Base-by-base conservation (phyloP, 2,113 vertebrate genomes). In the Myrmecobius fasciatus region DNA sequence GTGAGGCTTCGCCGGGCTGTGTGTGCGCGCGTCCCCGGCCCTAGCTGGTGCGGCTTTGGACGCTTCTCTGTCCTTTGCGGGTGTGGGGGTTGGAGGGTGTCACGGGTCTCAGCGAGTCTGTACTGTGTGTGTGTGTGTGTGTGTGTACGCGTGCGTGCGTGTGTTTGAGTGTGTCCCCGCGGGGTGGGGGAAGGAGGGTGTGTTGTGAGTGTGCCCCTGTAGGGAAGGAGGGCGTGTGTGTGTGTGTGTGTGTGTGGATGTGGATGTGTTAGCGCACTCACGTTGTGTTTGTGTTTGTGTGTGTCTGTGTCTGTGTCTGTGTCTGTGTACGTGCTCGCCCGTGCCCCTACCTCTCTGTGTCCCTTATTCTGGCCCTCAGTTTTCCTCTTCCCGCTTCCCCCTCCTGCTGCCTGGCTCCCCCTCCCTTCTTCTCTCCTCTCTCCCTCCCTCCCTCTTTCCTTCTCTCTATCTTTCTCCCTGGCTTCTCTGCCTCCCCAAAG, bases 21-120 rank as follows among this genome's bases (percentile, higher is more conserved):
- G 95, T 92, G 97, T 88, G 92, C 91, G 94, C 89, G 91, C 83
- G 75, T 53, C 83, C 95, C 22, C n/a, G 46, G 91, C 91, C 92
- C 96, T 93, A 8, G 52, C 95, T 43, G 0, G 89, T 31, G 96
- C 67, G 48, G 93, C 24, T 5, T 91, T 26, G 93, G 90, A 95
- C 90, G 90, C 95, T 91, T 51, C 49, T 89, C 22, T 0, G n/a
- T 25, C 92, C 93, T 60, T n/a, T 4, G 7, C 9, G 36, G 54
- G 92, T 43, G 14, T 0, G 43, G 6, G 43, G 67, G 95, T 47
- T 90, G 89, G 96, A 95, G 96, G 96, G 97, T 97, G 97, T 95
- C 96, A 89, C 92, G 47, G 31, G 53, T 56, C 92, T n/a, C 67
- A 22, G 36, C 17, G n/a, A 43, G 36, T 60, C 47, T 92, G 89